phyloP scores from a whole-genome alignment of 2,888 invertebrate genomes.

The Meloe dianella region DNA sequence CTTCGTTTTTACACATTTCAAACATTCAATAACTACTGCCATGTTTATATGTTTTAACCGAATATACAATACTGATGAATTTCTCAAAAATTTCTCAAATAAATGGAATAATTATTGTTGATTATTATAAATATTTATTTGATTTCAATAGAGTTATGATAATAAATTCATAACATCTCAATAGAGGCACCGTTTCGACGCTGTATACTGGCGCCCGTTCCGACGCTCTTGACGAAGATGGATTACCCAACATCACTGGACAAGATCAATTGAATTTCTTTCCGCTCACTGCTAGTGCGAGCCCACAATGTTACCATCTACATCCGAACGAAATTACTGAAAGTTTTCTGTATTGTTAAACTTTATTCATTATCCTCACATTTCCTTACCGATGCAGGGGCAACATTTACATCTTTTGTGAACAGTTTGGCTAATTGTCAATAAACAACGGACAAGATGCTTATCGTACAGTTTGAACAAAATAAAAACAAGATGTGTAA shows the following conservation, averaged over 20 bases:
- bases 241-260: conserved; percentile 62
- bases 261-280: conserved; percentile 67
- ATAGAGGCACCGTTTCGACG: conserved; percentile 53
- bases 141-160: conserved; percentile 46
- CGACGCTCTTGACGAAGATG: conserved; percentile 62
- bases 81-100: no score
- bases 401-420: no score
- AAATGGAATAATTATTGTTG: conserved; percentile 12
- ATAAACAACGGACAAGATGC: no score
- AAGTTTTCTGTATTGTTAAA: conserved; percentile 25
- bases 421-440: no score
- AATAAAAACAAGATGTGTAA: not conserved
- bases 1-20: conserved; percentile 21
- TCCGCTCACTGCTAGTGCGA: conserved; percentile 56
- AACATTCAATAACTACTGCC: conserved; percentile 21
- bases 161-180: conserved; percentile 56
- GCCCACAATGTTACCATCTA: conserved; percentile 39
- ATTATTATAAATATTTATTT: conserved; percentile 43
- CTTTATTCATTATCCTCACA: conserved; percentile 18
- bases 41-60: no score
- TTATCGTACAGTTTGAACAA: not conserved
- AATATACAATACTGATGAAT: no score
- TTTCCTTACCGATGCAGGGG: no score
- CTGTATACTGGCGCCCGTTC: conserved; percentile 49
- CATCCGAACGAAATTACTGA: conserved; percentile 36